Evolutionary conservation across 2,888 invertebrate species (phyloP), one percentile per base, ranked within the genome.

Genomic region (Synanthedon myopaeformis): DNA sequence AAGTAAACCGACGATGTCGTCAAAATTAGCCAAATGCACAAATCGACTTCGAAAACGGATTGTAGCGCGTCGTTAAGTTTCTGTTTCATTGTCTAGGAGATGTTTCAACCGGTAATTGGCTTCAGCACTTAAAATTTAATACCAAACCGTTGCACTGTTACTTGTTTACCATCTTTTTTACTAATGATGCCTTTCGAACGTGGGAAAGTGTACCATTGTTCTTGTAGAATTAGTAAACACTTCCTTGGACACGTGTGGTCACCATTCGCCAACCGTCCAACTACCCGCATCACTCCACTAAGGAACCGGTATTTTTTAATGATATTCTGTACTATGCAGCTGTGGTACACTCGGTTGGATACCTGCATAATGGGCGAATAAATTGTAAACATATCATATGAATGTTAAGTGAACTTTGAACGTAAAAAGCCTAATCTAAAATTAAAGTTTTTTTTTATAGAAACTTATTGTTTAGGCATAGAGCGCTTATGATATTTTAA

Each of bases 311-410:
- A 76, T 74, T 73, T 75, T 51, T 78, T 83, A 82, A 83, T 83
- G 82, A 76, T 79, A 83, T 84, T 81, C 81, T 76, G 81, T 70
- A 80, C 73, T 74, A 69, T 73, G 80, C 84, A 84, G 84, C 84
- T 84, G 83, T 74, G 77, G 73, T 66, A 74, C 79, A 73, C 76
- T 72, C 69, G 67, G 72, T 62, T 76, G 72, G 68, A 64, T 69
- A 73, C 59, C 64, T 62, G 59, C 61, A 64, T 60, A 61, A 65
- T 64, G 69, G 63, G 63, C 66, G 69, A 79, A 80, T 78, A 74
- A 72, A 77, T 76, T 75, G 74, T 55, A 52, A 52, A 51, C 56
- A 42, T 49, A 53, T 57, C 53, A 55, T 14, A 23, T 49, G 13
- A n/a, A 45, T 45, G 45, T 45, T 13, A 13, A 45, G 6, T 45